Conservation (phyloP, 2,113 vertebrate species). For the Ceuthmochares aereus region DNA sequence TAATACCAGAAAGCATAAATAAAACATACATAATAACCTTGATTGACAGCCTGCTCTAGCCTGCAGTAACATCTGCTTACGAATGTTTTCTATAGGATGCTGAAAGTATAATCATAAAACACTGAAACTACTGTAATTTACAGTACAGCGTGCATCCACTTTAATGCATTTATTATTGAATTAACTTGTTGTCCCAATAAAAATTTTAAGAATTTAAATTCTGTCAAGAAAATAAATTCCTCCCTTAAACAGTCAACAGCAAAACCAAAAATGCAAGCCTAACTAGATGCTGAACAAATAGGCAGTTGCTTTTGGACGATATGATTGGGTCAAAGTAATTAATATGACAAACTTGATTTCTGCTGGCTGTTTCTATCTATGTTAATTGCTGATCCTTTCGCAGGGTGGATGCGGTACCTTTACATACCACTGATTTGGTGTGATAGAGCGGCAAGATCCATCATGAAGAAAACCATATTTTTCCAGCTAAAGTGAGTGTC, state of each 20-base stretch:
- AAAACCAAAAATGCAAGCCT: neutral
- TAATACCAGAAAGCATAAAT: conserved; percentile 83
- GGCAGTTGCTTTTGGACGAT: neutral
- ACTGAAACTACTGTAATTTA: conserved; percentile 45
- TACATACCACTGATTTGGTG: neutral
- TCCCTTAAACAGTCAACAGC: neutral
- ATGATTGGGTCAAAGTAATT: neutral
- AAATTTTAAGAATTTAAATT: neutral
- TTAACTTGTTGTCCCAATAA: neutral
- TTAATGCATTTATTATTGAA: neutral
- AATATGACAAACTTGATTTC: neutral
- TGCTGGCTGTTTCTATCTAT: neutral
- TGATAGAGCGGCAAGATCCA: neutral
- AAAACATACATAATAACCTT: conserved; percentile 69
- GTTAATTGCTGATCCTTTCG: conserved; percentile 1
- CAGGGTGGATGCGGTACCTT: neutral
- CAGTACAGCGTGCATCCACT: neutral
- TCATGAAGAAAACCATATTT: neutral
- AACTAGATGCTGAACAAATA: neutral
- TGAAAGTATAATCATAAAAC: conserved; percentile 74
- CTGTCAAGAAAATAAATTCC: neutral
- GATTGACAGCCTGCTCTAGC: conserved; percentile 74
- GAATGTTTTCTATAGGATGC: conserved; percentile 74
- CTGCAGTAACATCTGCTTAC: conserved; percentile 78
- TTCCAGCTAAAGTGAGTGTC: neutral